Conservation (phyloP, 35 echinoderm and acorn worm genomes). For the Ptychodera flava region DNA sequence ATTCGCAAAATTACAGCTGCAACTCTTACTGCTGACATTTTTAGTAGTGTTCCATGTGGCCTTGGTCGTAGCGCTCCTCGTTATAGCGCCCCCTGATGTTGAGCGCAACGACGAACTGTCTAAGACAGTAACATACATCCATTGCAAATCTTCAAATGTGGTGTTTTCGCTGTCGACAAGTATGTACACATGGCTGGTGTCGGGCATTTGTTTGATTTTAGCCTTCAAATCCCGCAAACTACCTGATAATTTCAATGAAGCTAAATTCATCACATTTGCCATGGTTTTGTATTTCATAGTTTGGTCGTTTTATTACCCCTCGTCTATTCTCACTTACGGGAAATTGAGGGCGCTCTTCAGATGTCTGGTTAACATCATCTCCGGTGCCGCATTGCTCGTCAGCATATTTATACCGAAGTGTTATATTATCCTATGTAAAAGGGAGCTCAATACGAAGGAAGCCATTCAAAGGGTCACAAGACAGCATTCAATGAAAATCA, state of each 20-base stretch:
- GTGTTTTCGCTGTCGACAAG: not conserved
- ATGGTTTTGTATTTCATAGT: slow-evolving; percentile 13
- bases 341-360: slow-evolving; percentile 26
- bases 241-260: not conserved
- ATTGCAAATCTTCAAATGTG: not conserved
- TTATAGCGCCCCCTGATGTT: not conserved
- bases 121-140: not conserved
- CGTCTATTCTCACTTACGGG: slow-evolving; percentile 1
- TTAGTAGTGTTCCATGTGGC: not conserved
- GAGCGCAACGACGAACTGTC: not conserved
- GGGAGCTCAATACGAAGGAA: not conserved
- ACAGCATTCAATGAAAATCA: not conserved
- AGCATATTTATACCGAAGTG: slow-evolving; percentile 50
- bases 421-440: slow-evolving; percentile 37
- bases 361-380: slow-evolving; percentile 9
- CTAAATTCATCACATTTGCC: not conserved
- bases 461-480: not conserved
- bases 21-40: not conserved
- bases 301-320: not conserved
- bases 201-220: not conserved
- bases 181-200: not conserved
- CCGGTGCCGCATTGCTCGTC: slow-evolving; percentile 10
- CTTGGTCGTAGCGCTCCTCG: not conserved
- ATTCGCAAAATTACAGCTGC: not conserved
- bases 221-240: not conserved